Evolutionary conservation across 1,140 invertebrate species (phyloP).

Genomic region (Leptestheria dahalacensis): DNA sequence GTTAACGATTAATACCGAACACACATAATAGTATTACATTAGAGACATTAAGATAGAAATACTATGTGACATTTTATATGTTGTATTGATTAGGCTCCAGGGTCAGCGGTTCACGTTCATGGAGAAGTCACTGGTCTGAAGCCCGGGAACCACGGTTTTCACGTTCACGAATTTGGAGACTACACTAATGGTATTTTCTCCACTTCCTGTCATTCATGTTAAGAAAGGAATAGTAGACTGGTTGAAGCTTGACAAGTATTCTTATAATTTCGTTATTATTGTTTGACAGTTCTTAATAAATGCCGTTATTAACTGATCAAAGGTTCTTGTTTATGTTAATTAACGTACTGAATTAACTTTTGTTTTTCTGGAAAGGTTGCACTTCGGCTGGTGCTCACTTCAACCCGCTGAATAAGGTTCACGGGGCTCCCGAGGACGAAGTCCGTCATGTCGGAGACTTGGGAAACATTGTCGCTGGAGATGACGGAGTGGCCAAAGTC

Average conservation of each 20-base stretch:
- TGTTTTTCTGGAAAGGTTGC: too few relatives aligned
- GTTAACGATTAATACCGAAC: too few relatives aligned
- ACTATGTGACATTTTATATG: too few relatives aligned
- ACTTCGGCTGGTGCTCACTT: conserved; percentile 89
- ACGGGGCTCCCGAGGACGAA: conserved; percentile 60
- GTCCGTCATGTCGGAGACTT: conserved; percentile 80
- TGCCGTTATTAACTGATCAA: too few relatives aligned
- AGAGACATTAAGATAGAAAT: too few relatives aligned
- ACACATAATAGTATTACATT: too few relatives aligned
- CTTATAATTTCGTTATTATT: not conserved
- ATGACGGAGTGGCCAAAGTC: conserved; percentile 57
- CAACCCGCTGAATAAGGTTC: conserved; percentile 71
- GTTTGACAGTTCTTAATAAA: too few relatives aligned
- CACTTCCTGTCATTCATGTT: too few relatives aligned
- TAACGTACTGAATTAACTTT: too few relatives aligned
- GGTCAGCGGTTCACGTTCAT: conserved; percentile 42
- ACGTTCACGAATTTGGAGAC: conserved; percentile 94
- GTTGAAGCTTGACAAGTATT: not conserved
- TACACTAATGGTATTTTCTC: conserved; percentile 71
- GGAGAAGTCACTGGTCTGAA: conserved; percentile 53
- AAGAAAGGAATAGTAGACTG: too few relatives aligned
- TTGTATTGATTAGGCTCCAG: conserved; percentile 34
- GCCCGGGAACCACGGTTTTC: conserved; percentile 74
- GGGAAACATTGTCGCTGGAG: conserved; percentile 66
- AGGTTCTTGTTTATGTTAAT: too few relatives aligned